Percentiles rank a stretch among this genome's conserved stretches.
Evolutionary conservation across 1,140 invertebrate genomes (phyloP).

Genomic region (Formica selysi): DNA sequence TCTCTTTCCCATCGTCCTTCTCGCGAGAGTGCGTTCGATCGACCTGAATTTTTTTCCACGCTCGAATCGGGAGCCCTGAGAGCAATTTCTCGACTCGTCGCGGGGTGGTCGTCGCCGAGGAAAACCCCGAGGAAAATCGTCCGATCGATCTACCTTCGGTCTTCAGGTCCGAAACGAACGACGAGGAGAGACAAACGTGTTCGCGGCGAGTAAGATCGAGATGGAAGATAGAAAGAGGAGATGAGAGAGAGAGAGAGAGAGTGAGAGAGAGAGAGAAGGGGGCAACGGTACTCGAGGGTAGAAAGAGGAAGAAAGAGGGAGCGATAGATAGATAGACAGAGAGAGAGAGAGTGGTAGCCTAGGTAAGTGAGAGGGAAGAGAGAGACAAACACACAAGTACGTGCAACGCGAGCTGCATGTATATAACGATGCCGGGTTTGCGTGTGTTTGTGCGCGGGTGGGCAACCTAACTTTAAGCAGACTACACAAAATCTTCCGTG

Average conservation of each 20-base stretch:
- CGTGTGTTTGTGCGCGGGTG: conserved; percentile 79
- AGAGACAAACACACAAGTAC: conserved; percentile 75
- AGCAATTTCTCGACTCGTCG: conserved; percentile 78
- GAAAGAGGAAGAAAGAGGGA: conserved; percentile 25
- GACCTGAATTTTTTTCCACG: conserved; percentile 79
- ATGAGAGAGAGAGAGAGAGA: conserved; percentile 64
- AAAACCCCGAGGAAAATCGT: conserved; percentile 86
- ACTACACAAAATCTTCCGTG: conserved; percentile 65
- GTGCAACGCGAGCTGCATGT: conserved; percentile 78
- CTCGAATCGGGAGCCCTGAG: conserved; percentile 78
- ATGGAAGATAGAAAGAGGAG: conserved; percentile 4
- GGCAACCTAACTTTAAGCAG: conserved; percentile 72
- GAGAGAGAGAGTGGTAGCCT: conserved; percentile 44
- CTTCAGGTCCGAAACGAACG: conserved; percentile 84
- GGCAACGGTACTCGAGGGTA: conserved; percentile 47
- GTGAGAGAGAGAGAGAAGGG: conserved; percentile 59
- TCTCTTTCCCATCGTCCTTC: conserved; percentile 66
- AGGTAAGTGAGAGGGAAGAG: conserved; percentile 54
- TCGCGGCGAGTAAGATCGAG: conserved; percentile 38
- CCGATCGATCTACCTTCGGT: conserved; percentile 86
- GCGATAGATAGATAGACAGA: conserved; percentile 39
- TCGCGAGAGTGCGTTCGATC: conserved; percentile 77
- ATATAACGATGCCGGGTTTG: conserved; percentile 59
- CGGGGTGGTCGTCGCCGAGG: conserved; percentile 82
- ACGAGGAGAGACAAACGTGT: conserved; percentile 57